Base-by-base conservation (phyloP, 2,113 vertebrate genomes). In the Acanthisitta chloris region DNA sequence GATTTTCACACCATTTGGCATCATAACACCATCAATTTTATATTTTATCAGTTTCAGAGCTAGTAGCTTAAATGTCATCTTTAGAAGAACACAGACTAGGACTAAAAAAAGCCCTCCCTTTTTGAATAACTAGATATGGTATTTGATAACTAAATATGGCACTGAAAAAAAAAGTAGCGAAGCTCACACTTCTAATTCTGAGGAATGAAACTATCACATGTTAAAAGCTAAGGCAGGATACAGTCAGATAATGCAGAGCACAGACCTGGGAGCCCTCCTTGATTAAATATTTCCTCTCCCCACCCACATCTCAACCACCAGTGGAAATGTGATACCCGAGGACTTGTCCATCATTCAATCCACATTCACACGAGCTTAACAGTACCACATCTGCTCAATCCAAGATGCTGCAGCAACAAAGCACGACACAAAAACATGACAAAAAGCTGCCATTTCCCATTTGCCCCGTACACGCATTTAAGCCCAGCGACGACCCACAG, bases 371-470 rank as follows among this genome's bases (percentile, higher is more conserved):
- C 42, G 58, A 66, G 57, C 48, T 59, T 43, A 81, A 40, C 54
- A 58, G n/a, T 14, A 73, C 15, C 42, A 26, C 29, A n/a, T 55
- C 26, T 19, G n/a, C 19, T 23, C 62, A 21, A 17, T 7, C 70
- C n/a, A 17, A 64, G 81, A 81, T 24, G 51, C 62, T 10, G 13
- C 45, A 78, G 26, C 28, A 81, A 54, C 1, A 3, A 66, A 67
- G 57, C 17, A 55, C 0, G 4, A 64, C 55, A 31, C 1, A 4
- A 64, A 85, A 62, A 33, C 34, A 7, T 0, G 25, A 54, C n/a
- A 48, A 55, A 57, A 79, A 64, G 29, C 43, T 26, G 33, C 17
- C 4, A 4, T 34, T 70, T 73, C 66, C 54, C 5, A 7, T 10
- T 61, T 36, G 12, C 66, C 36, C 57, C 19, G 29, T 18, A 17